Evolutionary conservation across 2,888 invertebrate genomes (phyloP), one percentile per base, ranked within the genome.

Genomic region (Subacronicta megacephala): DNA sequence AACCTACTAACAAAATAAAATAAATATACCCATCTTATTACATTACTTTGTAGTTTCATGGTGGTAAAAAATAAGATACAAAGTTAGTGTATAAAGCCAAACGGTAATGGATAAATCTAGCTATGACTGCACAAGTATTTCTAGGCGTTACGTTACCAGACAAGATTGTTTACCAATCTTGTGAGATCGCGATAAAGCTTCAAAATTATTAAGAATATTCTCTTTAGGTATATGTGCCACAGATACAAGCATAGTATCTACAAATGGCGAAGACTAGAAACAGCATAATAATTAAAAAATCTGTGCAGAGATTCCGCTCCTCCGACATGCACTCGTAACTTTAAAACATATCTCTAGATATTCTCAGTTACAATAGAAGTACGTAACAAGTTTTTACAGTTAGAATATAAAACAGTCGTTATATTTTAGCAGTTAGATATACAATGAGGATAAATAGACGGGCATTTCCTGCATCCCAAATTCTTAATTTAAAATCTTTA

Each of bases 231-330:
- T 36, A 43, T 16, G 50, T 13, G 38, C 33, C 36, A 43, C 18
- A 57, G 46, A 36, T 40, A 33, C 54, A 56, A 64, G 50, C 35
- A 52, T 51, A 56, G 35, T 41, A 47, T 41, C 41, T 63, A 58
- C 33, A 33, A 69, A 65, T 67, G 64, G 62, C 53, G 44, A 66
- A 65, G 78, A 79, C 81, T 80, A 80, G 82, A 77, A 72, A 61
- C 26, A 70, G 60, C 63, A 68, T 56, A 57, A 55, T 36, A 51
- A 35, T 29, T 66, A 68, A 53, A 23, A 49, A 53, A 74, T 70
- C 60, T 53, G 51, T 55, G 64, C 55, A 61, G 76, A 82, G 83
- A 82, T 82, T 79, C 60, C 37, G 33, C 62, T 65, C 72, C 70
- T 50, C 68, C 66, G 63, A 16, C 18, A 38, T 54, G 44, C 38